A percentile compares a stretch with the other conserved stretches of the same genome.
These are phyloP conservation scores for Eulithis testata DNA, from an alignment of 2,888 invertebrate genomes.

Conservation along the genomic window DNA sequence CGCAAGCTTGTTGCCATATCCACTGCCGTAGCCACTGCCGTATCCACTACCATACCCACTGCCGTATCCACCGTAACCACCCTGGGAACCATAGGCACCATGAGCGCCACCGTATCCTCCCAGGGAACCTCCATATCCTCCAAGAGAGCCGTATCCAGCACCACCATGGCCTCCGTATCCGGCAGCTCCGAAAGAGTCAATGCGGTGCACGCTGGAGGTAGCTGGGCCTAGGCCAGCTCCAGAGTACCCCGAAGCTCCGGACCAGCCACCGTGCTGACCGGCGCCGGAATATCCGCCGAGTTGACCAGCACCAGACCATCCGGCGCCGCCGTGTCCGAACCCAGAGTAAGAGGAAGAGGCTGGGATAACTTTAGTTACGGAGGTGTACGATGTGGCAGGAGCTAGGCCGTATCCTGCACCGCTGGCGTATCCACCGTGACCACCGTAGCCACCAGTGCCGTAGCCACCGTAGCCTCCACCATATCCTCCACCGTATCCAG, in stretches of 20 bases:
- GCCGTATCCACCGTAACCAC: constrained; percentile 32
- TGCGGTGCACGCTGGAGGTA: constrained; percentile 47
- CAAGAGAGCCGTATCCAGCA: constrained; percentile 21
- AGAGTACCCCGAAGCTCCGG: constrained; percentile 27
- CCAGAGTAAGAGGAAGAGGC: constrained; percentile 39
- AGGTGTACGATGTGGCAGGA: constrained; percentile 50
- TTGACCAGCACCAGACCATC: constrained; percentile 30
- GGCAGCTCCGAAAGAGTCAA: constrained; percentile 34
- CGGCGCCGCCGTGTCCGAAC: constrained; percentile 30
- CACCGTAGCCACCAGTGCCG: constrained; percentile 37
- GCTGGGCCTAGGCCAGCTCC: constrained; percentile 42
- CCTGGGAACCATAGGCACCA: constrained; percentile 24
- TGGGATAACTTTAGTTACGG: constrained; percentile 49
- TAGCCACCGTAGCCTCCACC: constrained; percentile 32
- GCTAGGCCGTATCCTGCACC: constrained; percentile 36
- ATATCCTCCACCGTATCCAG: constrained; percentile 36
- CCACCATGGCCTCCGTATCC: constrained; percentile 26
- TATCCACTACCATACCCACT: constrained; percentile 22
- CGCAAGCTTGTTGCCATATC: constrained; percentile 37
- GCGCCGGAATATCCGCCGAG: constrained; percentile 30
- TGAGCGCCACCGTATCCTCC: constrained; percentile 25
- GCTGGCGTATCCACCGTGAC: constrained; percentile 35
- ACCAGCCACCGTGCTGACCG: constrained; percentile 30
- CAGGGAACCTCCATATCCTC: constrained; percentile 33
- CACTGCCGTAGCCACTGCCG: constrained; percentile 8